Percentiles rank a stretch among this genome's conserved stretches.
Evolutionary conservation across 2,888 invertebrate species (phyloP).

Genomic region (Cinara cedri): DNA sequence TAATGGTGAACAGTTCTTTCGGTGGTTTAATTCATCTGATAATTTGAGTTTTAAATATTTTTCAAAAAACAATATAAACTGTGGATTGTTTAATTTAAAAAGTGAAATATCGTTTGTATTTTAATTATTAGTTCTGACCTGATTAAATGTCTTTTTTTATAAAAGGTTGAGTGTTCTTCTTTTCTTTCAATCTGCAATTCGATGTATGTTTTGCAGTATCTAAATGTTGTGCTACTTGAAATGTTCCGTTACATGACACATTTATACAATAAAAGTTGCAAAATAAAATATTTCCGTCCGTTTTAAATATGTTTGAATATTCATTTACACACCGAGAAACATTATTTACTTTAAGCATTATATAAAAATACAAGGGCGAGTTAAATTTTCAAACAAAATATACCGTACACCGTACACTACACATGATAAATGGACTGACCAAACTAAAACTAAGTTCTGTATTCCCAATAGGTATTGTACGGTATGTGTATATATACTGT

Average conservation of each 20-base stretch:
- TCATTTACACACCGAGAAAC: too few relatives aligned
- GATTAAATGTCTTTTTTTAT: constrained; percentile 1
- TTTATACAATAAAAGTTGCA: constrained; percentile 22
- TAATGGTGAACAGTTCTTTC: constrained; percentile 1
- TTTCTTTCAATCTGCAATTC: constrained; percentile 6
- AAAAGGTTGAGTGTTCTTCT: background rate
- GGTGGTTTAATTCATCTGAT: background rate
- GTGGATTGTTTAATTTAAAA: constrained; percentile 21
- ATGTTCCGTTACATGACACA: constrained; percentile 18
- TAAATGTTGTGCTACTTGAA: constrained; percentile 1
- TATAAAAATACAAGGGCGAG: too few relatives aligned
- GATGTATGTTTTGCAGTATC: constrained; percentile 12
- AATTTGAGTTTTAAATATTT: constrained; percentile 27
- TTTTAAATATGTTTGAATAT: background rate
- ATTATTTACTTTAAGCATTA: too few relatives aligned
- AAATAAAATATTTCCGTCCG: constrained; percentile 34
- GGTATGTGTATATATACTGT: too few relatives aligned
- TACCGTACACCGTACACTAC: too few relatives aligned
- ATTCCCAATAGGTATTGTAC: too few relatives aligned
- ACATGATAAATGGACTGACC: too few relatives aligned
- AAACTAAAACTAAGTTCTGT: too few relatives aligned
- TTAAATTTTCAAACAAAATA: too few relatives aligned
- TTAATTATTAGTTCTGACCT: constrained; percentile 15
- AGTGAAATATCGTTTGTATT: background rate
- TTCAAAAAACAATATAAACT: constrained; percentile 25